Evolutionary conservation across 2,888 invertebrate species (phyloP), one percentile per base, ranked within the genome.

Genomic region (Melanchra persicariae): DNA sequence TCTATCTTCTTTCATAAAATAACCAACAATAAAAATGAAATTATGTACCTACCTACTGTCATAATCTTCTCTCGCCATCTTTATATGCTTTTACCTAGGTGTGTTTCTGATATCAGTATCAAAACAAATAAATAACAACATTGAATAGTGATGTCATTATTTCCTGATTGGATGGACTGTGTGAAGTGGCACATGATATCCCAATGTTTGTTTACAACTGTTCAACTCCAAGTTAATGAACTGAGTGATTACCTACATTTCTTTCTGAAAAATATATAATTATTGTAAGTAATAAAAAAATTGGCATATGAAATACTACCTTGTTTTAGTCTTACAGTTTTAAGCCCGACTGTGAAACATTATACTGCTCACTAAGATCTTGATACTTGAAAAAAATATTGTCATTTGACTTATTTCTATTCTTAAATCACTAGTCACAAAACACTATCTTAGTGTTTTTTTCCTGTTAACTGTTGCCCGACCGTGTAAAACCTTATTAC

Each of bases 41-140:
- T 24, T 8, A 64, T 22, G 43, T 2, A n/a, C n/a, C n/a, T n/a
- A n/a, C n/a, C n/a, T 26, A 6, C n/a, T 26, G n/a, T n/a, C 17
- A 9, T 9, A 22, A n/a, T 49, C 26, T 37, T n/a, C 17, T 34
- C 40, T 58, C 2, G 1, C 9, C 12, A 49, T 72, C 45, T 45
- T 19, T 45, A 15, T 22, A 26, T 40, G 26, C 19, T 70, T 49
- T 65, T 59, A 70, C 52, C n/a, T 67, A 51, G 43, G 12, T 49
- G 30, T 51, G 54, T 63, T 66, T 59, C 17, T 73, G 64, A 55
- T 76, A 74, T 70, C 68, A 70, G 52, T 70, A 74, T 78, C 71
- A 76, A 74, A 84, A 85, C 82, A 85, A 85, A 82, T 68, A 81
- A 83, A 85, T 75, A 79, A 82, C 64, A 82, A 80, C 79, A 82